These are phyloP conservation scores for Sarcophaga caerulescens DNA, from an alignment of 2,888 invertebrate species.

Conservation along the genomic window DNA sequence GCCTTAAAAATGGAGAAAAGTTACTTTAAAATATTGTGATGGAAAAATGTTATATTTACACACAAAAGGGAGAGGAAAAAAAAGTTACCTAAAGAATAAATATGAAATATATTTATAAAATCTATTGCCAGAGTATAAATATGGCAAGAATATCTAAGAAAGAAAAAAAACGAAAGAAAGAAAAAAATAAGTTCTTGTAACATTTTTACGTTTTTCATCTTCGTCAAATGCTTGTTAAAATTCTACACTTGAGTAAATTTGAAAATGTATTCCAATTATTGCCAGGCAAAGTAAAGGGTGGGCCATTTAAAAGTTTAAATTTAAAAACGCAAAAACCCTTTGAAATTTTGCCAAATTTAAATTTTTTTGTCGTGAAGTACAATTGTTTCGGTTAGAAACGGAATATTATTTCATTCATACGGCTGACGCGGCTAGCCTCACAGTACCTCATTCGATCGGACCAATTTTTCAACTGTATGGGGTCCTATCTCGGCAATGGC, in stretches of 20 bases:
- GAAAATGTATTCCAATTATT: slow-evolving; percentile 11
- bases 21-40: slow-evolving; percentile 37
- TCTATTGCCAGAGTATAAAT: not conserved
- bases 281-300: not conserved
- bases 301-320: too few species aligned
- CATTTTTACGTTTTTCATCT: not conserved
- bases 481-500: too few species aligned
- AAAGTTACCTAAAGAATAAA: too few species aligned
- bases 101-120: too few species aligned
- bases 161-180: not conserved
- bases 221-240: slow-evolving; percentile 43
- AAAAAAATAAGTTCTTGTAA: not conserved
- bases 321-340: too few species aligned
- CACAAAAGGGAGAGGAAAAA: not conserved
- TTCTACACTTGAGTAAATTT: slow-evolving; percentile 41
- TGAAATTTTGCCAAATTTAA: too few species aligned
- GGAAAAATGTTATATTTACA: not conserved
- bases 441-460: too few species aligned
- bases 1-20: slow-evolving; percentile 7
- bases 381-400: too few species aligned
- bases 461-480: too few species aligned
- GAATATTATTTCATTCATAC: too few species aligned
- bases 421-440: too few species aligned
- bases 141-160: not conserved
- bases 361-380: too few species aligned